These are phyloP conservation scores for Vandiemenella viatica DNA, from an alignment of 2,888 invertebrate genomes.

Conservation along the genomic window DNA sequence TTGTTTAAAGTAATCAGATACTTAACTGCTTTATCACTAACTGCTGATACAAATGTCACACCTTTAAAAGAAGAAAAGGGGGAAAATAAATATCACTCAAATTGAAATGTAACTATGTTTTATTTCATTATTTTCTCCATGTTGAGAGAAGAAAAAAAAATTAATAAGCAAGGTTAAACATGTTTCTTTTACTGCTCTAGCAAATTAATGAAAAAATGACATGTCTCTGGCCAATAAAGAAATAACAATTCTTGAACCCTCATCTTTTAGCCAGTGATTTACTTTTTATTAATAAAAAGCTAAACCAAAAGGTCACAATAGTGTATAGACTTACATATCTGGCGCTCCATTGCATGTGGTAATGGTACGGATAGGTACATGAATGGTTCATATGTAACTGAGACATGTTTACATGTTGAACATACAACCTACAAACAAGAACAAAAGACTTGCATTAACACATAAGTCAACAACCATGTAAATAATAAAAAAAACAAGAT, in stretches of 20 bases:
- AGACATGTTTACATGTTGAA: slow-evolving; percentile 40
- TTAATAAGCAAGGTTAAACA: no score
- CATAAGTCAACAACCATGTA: not conserved
- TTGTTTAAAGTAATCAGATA: slow-evolving; percentile 40
- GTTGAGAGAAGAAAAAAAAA: not conserved
- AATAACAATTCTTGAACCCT: no score
- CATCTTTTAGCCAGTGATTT: no score
- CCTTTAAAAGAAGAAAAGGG: slow-evolving; percentile 23
- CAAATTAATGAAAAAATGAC: no score
- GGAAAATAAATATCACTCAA: not conserved
- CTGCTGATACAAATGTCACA: slow-evolving; percentile 36
- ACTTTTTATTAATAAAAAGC: no score
- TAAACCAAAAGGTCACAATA: no score
- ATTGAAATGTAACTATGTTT: not conserved
- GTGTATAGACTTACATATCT: slow-evolving; percentile 31
- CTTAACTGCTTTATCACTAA: slow-evolving; percentile 28
- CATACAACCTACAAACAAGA: slow-evolving; percentile 38
- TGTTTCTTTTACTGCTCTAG: no score
- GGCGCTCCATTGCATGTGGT: slow-evolving; percentile 44
- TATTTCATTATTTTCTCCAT: not conserved
- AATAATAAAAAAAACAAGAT: slow-evolving; percentile 1
- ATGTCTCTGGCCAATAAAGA: no score
- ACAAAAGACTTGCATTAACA: not conserved
- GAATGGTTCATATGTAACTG: slow-evolving; percentile 48
- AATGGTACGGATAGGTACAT: slow-evolving; percentile 51